Evolutionary conservation across 2,113 vertebrate genomes (phyloP).

Genomic region (Eurypyga helias): DNA sequence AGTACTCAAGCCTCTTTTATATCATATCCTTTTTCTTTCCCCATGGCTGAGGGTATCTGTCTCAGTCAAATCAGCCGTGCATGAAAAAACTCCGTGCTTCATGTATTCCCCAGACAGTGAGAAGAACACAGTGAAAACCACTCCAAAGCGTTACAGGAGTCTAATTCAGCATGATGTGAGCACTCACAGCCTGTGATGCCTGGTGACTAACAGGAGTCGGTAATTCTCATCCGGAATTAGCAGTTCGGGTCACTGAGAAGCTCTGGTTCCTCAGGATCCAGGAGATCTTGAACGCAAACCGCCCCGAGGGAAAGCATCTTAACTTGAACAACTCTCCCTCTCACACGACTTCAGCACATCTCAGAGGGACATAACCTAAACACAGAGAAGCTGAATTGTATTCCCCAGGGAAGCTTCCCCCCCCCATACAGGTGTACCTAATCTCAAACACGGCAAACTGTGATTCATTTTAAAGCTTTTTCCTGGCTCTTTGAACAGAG

Average conservation of each 20-base stretch:
- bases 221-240: not conserved
- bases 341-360: not conserved
- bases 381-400: not conserved
- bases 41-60: not conserved
- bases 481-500: slow-evolving; percentile 13
- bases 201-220: not conserved
- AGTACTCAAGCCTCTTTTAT: not conserved
- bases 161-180: not conserved
- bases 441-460: not conserved
- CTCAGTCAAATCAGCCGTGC: not conserved
- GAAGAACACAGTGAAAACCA: not conserved
- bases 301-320: not conserved
- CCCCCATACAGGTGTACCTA: not conserved
- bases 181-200: not conserved
- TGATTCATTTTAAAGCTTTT: not conserved
- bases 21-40: not conserved
- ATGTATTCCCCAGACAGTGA: not conserved
- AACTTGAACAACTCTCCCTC: not conserved
- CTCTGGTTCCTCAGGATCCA: not conserved
- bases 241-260: rapidly evolving
- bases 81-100: not conserved
- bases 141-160: not conserved
- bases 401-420: not conserved
- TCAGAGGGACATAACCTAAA: not conserved
- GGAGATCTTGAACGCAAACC: not conserved